A percentile compares a stretch with the other conserved stretches of the same genome.
Evolutionary conservation across 1,140 invertebrate species (phyloP).

Genomic region (Homalodisca vitripennis): DNA sequence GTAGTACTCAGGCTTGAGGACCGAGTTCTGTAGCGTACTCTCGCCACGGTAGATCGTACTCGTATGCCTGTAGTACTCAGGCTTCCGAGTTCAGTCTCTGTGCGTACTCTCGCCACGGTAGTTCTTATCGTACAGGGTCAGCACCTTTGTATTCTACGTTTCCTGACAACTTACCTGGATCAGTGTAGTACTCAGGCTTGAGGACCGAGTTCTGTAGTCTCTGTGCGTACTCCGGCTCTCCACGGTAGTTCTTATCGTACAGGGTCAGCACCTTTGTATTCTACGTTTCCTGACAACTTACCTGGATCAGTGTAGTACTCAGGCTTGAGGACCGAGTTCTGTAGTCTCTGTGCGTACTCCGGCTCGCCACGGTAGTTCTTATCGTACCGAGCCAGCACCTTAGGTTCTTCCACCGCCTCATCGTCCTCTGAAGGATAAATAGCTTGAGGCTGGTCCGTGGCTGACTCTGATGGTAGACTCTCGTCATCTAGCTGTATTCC

Average conservation of each 20-base stretch:
- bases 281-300: slow-evolving; percentile 34
- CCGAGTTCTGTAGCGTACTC: slow-evolving; percentile 48
- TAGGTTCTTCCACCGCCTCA: slow-evolving; percentile 23
- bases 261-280: slow-evolving; percentile 38
- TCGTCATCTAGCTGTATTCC: no score
- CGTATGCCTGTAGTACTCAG: slow-evolving; percentile 46
- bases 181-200: slow-evolving; percentile 47
- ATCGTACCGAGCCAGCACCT: slow-evolving; percentile 44
- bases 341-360: slow-evolving; percentile 45
- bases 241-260: slow-evolving; percentile 46
- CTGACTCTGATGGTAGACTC: neutral
- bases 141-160: no score
- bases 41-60: no score
- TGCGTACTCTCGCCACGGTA: no score
- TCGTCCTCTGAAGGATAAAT: slow-evolving; percentile 19
- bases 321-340: slow-evolving; percentile 48
- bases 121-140: no score
- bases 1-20: slow-evolving; percentile 48
- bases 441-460: neutral
- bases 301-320: slow-evolving; percentile 46
- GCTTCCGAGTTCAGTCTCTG: slow-evolving; percentile 48
- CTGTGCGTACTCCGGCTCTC: slow-evolving; percentile 45
- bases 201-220: slow-evolving; percentile 48
- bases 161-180: slow-evolving; percentile 42
- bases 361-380: slow-evolving; percentile 45